Base-by-base conservation (phyloP, 2,113 vertebrate species). In the Eudyptes chrysolophus region DNA sequence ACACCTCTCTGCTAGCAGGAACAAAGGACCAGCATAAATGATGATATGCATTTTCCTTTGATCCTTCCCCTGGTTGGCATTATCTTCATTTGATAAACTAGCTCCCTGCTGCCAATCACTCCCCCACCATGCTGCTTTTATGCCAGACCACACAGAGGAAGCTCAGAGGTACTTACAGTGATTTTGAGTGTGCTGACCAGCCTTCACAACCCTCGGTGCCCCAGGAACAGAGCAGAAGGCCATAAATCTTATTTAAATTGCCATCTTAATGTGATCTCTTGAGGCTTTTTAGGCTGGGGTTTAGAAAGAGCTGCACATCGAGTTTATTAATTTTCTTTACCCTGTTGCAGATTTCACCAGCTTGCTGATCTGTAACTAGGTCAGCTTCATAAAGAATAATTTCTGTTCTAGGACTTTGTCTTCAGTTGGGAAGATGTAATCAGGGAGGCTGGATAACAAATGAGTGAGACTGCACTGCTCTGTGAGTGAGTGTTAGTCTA, bases 341-440 rank as follows among this genome's bases (percentile, higher is more conserved):
- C 40, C 52, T 72, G 30, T 72, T 87, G 36, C 81, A 85, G 77
- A 34, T 78, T 90, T 91, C 44, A 79, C 52, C 49, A 89, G 61
- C 61, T 92, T 76, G 72, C 84, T 93, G 57, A 69, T 89, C 62
- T 89, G 24, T 89, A 89, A 89, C 77, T 95, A 84, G 87, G 84
- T 79, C 65, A 61, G 70, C 66, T 87, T 87, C 77, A 78, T 76
- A 90, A 97, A 76, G 54, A 52, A 65, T 68, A 2, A 5, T 89
- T 87, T 89, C 68, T 72, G 22, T 82, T 80, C 61, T 60, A 60
- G n/a, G 34, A 26, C 70, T 84, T 92, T 75, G 52, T 84, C 77
- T 94, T 91, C 29, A 24, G 7, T 38, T 82, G 48, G 32, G 30
- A 81, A 84, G 69, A 65, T 3, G 5, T 36, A 57, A 44, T 2